These are phyloP conservation scores for Seira sanloemensis DNA, from an alignment of 2,888 invertebrate species.

Conservation along the genomic window DNA sequence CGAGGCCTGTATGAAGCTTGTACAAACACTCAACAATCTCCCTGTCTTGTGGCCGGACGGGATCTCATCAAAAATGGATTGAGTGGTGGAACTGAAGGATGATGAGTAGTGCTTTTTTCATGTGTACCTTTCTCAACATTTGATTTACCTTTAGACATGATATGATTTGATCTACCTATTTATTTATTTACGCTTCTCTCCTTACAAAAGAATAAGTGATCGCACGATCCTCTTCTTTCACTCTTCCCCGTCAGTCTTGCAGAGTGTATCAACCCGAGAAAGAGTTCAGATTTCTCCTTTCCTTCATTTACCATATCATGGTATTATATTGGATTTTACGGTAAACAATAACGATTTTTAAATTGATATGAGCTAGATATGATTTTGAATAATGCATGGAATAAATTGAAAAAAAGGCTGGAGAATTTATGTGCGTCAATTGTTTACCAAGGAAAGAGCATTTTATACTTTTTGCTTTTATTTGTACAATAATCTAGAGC, in stretches of 20 bases:
- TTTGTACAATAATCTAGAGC: neutral
- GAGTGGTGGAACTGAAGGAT: conserved; percentile 28
- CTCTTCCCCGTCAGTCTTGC: neutral
- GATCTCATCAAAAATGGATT: conserved; percentile 60
- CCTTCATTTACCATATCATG: neutral
- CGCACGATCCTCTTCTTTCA: neutral
- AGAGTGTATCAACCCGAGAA: too few species aligned
- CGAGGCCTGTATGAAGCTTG: neutral
- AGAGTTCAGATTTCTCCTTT: neutral
- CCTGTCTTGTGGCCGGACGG: neutral
- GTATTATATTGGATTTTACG: neutral
- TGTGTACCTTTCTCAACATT: conserved; percentile 8
- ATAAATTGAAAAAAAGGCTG: conserved; percentile 11
- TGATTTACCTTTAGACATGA: conserved; percentile 14
- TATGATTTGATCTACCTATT: conserved; percentile 16
- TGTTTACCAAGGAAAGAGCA: neutral
- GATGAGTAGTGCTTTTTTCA: neutral
- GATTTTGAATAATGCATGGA: neutral
- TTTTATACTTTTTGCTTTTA: too few species aligned
- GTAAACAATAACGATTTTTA: conserved; percentile 14
- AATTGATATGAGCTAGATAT: neutral
- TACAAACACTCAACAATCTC: conserved; percentile 9
- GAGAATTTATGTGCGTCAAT: neutral
- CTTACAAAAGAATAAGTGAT: neutral
- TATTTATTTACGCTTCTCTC: conserved; percentile 12